Percentiles rank a stretch among this genome's conserved stretches.
Evolutionary conservation across 1,140 invertebrate genomes (phyloP).

Genomic region (Mycetomoellerius zeteki): DNA sequence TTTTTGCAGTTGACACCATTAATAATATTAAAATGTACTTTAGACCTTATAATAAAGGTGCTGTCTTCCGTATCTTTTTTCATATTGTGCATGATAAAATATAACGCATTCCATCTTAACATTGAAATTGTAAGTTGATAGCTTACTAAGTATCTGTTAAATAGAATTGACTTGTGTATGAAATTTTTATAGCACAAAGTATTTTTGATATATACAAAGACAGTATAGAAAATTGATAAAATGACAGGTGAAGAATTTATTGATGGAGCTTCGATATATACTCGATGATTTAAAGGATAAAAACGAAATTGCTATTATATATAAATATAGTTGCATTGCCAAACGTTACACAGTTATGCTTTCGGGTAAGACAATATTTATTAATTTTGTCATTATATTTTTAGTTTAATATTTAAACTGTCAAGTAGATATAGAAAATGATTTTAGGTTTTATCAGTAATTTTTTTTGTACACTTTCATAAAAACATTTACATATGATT

Average conservation of each 20-base stretch:
- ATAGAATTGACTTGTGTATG: neutral
- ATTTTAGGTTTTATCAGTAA: too few relatives aligned
- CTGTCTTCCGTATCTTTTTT: neutral
- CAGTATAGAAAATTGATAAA: neutral
- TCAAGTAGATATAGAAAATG: too few relatives aligned
- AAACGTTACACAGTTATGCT: neutral
- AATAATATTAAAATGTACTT: neutral
- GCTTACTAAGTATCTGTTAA: neutral
- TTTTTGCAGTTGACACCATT: neutral
- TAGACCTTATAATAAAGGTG: neutral
- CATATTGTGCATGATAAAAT: neutral
- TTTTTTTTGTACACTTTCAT: too few relatives aligned
- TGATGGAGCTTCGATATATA: neutral
- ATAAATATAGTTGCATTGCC: neutral
- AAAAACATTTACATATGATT: too few relatives aligned
- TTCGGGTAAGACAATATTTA: neutral
- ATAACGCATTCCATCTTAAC: neutral
- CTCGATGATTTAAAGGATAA: neutral
- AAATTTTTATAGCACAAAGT: neutral
- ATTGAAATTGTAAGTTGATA: constrained; percentile 17
- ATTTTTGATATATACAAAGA: neutral
- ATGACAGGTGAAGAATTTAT: neutral
- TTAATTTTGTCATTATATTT: neutral
- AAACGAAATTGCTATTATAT: neutral
- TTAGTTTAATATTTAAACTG: too few relatives aligned